Base-by-base conservation (phyloP, 2,113 vertebrate genomes). In the Connochaetes taurinus region DNA sequence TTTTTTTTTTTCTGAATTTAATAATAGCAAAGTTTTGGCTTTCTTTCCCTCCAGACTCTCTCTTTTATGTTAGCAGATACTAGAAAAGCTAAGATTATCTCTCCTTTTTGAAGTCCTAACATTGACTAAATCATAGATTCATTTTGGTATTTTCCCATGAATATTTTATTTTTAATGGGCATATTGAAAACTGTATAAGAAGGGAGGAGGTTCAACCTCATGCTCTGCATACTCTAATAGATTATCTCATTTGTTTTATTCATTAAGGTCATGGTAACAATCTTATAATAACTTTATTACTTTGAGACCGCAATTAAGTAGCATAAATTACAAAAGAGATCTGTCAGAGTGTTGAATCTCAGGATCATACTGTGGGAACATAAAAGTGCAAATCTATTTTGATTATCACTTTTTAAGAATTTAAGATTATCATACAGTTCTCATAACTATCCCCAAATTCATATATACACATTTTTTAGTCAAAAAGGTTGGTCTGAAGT, bases 91-190 rank as follows among this genome's bases (percentile, higher is more conserved):
- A 94, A 62, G 47, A 74, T 85, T 45, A 2, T 88, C 36, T 85
- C 23, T 67, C 33, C 52, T 96, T 62, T 92, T 88, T 52, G 52
- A 96, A 95, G 29, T 83, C 52, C 40, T 94, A 19, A 45, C 76
- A 74, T 86, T 93, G 21, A 96, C 21, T 91, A 94, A 95, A 71
- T 52, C 19, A 4, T 87, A 62, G 17, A 27, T 43, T 94, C 21
- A 62, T 84, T 95, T 95, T 87, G 16, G 12, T 96, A 25, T 93
- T 97, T 97, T 71, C n/a, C 40, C 58, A 2, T 86, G 58, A 36
- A 81, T 57, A 15, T 91, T 55, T 91, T 74, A 12, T 80, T 50
- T 94, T 95, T 64, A 87, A 58, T 92, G 53, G n/a, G 2, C 47
- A 29, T 40, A 6, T 88, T 96, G 93, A 78, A 74, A 96, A 67